A percentile compares a stretch with the other conserved stretches of the same genome.
Evolutionary conservation across 2,888 invertebrate genomes (phyloP).

Genomic region (Hydropsyche betteni): DNA sequence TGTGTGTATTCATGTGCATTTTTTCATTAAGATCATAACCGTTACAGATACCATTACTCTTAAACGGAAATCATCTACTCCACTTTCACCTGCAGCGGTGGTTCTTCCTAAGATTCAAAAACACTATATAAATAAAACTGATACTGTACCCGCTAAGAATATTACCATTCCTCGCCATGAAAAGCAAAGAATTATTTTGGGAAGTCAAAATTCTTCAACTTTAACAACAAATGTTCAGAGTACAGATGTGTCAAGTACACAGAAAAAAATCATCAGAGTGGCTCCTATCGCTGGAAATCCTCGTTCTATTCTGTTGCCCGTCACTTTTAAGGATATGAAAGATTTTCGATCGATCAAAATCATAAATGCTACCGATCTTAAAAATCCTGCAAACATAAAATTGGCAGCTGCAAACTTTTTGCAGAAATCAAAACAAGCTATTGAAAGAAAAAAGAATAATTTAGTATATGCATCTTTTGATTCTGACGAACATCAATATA

Average conservation of each 20-base stretch:
- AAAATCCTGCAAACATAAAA: conserved; percentile 66
- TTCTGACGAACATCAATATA: conserved; percentile 44
- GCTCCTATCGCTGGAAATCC: conserved; percentile 66
- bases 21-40: conserved; percentile 38
- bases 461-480: conserved; percentile 39
- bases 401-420: conserved; percentile 64
- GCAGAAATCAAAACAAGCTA: conserved; percentile 63
- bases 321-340: conserved; percentile 75
- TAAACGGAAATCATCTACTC: conserved; percentile 38
- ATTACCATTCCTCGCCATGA: conserved; percentile 13
- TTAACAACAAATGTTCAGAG: conserved; percentile 61
- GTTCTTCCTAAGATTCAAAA: conserved; percentile 63
- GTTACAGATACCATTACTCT: conserved; percentile 33
- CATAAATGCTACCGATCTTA: conserved; percentile 71
- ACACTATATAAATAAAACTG: conserved; percentile 56
- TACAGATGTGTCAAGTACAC: conserved; percentile 62
- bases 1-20: conserved; percentile 25
- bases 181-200: conserved; percentile 39
- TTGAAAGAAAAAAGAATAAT: conserved; percentile 51
- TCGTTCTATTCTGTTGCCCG: conserved; percentile 75
- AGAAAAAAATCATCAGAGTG: conserved; percentile 37
- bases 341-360: conserved; percentile 78
- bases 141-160: conserved; percentile 55
- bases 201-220: conserved; percentile 23
- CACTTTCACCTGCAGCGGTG: conserved; percentile 52